Conservation (phyloP, 2,888 invertebrate species). For the Osmoderma eremita region DNA sequence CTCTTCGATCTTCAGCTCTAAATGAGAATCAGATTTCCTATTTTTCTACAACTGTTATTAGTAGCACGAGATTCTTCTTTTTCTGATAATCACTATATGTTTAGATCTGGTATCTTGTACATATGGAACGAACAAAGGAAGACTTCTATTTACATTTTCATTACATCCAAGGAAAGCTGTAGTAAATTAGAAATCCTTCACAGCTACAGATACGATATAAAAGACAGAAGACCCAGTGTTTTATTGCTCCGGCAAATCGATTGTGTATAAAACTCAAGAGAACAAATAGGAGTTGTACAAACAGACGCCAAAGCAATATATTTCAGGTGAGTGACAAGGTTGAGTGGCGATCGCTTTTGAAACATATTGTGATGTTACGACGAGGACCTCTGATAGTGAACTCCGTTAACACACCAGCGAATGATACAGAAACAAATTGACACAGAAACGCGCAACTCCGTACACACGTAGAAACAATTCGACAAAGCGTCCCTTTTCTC, state of each 20-base stretch:
- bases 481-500: neutral
- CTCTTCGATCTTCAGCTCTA: too few species aligned
- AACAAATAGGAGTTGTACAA: constrained; percentile 43
- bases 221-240: constrained; percentile 40
- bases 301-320: constrained; percentile 54
- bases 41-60: too few species aligned
- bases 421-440: constrained; percentile 8
- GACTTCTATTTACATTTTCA: neutral
- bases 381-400: constrained; percentile 24
- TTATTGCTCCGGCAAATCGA: constrained; percentile 54
- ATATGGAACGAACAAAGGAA: too few species aligned
- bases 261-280: constrained; percentile 47
- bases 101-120: too few species aligned
- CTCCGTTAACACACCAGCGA: constrained; percentile 8
- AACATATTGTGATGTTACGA: constrained; percentile 53
- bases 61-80: too few species aligned
- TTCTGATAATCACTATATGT: too few species aligned
- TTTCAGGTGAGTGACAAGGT: constrained; percentile 56
- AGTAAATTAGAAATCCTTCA: constrained; percentile 16
- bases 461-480: constrained; percentile 19
- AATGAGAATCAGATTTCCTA: too few species aligned
- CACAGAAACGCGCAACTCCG: constrained; percentile 1
- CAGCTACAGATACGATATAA: constrained; percentile 1
- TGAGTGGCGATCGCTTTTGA: constrained; percentile 54
- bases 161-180: constrained; percentile 9